Conservation (phyloP, 2,888 invertebrate genomes). For the Heliconius aoede region DNA sequence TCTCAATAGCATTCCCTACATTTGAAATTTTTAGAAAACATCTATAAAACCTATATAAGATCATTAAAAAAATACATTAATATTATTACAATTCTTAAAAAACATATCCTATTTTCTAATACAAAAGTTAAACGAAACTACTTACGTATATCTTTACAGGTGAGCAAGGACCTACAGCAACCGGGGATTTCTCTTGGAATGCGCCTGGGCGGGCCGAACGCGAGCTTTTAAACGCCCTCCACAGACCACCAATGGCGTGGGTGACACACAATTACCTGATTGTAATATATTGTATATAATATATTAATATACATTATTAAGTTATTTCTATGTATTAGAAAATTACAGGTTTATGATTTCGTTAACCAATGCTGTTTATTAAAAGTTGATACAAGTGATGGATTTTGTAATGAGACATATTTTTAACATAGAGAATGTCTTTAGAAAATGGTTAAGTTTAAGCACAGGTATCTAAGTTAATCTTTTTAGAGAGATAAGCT, state of each 20-base stretch:
- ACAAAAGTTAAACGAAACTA: constrained; percentile 12
- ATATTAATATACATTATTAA: constrained; percentile 1
- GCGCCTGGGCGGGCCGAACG: constrained; percentile 69
- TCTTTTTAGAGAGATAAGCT: too few species aligned
- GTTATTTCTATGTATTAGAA: neutral
- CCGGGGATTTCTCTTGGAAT: constrained; percentile 55
- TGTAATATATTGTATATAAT: neutral
- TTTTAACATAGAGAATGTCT: too few species aligned
- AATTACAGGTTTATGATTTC: neutral
- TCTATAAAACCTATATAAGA: neutral
- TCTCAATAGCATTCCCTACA: too few species aligned
- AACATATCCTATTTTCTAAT: neutral
- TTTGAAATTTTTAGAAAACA: too few species aligned
- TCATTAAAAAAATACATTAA: neutral
- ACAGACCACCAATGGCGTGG: constrained; percentile 56
- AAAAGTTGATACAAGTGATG: neutral
- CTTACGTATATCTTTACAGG: constrained; percentile 15
- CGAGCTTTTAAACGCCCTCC: constrained; percentile 72
- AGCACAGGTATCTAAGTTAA: too few species aligned
- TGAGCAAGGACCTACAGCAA: constrained; percentile 9
- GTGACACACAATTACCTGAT: neutral
- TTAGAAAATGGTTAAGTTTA: too few species aligned
- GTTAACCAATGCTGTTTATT: neutral
- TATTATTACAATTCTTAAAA: neutral
- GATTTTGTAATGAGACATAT: too few species aligned